Conservation (phyloP, 2,888 invertebrate genomes). For the Lasioglossum lativentre region DNA sequence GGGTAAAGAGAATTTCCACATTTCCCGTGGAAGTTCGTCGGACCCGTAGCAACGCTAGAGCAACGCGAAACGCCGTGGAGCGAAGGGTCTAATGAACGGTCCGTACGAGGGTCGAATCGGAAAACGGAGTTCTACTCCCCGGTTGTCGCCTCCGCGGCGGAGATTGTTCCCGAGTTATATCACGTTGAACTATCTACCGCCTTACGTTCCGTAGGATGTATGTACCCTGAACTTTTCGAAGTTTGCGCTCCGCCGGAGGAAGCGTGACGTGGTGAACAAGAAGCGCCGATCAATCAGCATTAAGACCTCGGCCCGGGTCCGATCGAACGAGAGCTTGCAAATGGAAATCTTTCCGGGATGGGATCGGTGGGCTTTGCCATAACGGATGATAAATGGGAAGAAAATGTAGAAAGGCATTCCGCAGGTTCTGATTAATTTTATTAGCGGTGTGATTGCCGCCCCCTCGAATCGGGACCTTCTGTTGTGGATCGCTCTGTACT, state of each 20-base stretch:
- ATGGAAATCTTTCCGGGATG: constrained; percentile 24
- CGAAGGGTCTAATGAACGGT: constrained; percentile 69
- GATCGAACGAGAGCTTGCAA: constrained; percentile 15
- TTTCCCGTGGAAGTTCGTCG: constrained; percentile 42
- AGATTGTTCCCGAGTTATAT: constrained; percentile 62
- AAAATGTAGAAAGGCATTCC: background rate
- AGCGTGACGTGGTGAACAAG: constrained; percentile 53
- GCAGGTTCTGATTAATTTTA: background rate
- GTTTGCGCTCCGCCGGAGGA: constrained; percentile 45
- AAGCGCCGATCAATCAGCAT: constrained; percentile 56
- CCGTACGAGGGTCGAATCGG: constrained; percentile 66
- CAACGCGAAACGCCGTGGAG: constrained; percentile 23
- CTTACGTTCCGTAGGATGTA: constrained; percentile 43
- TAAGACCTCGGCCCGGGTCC: constrained; percentile 27
- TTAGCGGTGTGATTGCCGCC: background rate
- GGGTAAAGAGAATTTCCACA: constrained; percentile 33
- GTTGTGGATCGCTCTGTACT: background rate
- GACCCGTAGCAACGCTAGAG: background rate
- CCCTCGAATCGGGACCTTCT: background rate
- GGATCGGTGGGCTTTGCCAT: background rate
- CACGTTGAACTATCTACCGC: constrained; percentile 52
- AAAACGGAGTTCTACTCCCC: constrained; percentile 45
- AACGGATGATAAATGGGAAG: background rate
- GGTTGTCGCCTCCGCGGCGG: constrained; percentile 56
- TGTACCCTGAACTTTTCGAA: constrained; percentile 61